These are phyloP conservation scores for Uloborus diversus DNA, from an alignment of 1,140 invertebrate species.

Conservation along the genomic window DNA sequence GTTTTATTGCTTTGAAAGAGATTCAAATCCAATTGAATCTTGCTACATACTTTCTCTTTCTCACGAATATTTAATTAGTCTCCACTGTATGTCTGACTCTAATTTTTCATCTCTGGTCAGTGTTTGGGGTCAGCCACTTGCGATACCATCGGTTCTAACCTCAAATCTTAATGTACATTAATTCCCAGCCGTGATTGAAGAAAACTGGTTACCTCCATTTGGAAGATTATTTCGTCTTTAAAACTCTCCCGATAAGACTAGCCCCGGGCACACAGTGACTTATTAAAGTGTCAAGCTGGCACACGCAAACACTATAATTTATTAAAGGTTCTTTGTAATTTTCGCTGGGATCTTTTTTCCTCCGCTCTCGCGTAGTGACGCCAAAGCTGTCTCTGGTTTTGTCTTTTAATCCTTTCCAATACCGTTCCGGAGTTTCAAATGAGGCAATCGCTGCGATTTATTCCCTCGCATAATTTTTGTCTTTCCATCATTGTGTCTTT, in stretches of 20 bases:
- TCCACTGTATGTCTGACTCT: too few relatives aligned
- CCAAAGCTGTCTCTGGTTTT: conserved; percentile 18
- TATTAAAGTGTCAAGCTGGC: conserved; percentile 43
- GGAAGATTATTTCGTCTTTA: not conserved
- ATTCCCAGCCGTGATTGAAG: not conserved
- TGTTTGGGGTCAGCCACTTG: too few relatives aligned
- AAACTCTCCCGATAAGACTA: not conserved
- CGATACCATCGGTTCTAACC: too few relatives aligned
- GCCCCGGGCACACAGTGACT: conserved; percentile 11
- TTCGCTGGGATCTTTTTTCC: conserved; percentile 7
- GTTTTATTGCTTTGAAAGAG: too few relatives aligned
- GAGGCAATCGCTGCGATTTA: conserved; percentile 1
- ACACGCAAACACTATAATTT: conserved; percentile 52
- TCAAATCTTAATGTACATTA: not conserved
- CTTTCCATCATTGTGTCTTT: conserved; percentile 18
- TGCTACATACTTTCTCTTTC: too few relatives aligned
- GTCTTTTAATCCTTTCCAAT: conserved; percentile 24
- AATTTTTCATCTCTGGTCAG: too few relatives aligned
- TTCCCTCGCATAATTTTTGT: conserved; percentile 15
- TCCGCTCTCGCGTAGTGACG: not conserved
- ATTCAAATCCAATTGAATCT: too few relatives aligned
- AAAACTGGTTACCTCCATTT: conserved; percentile 6
- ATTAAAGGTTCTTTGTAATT: conserved; percentile 49
- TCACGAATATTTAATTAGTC: too few relatives aligned
- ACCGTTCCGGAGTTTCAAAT: not conserved